phyloP scores from a whole-genome alignment of 2,888 invertebrate species.

The Lomographa bimaculata region DNA sequence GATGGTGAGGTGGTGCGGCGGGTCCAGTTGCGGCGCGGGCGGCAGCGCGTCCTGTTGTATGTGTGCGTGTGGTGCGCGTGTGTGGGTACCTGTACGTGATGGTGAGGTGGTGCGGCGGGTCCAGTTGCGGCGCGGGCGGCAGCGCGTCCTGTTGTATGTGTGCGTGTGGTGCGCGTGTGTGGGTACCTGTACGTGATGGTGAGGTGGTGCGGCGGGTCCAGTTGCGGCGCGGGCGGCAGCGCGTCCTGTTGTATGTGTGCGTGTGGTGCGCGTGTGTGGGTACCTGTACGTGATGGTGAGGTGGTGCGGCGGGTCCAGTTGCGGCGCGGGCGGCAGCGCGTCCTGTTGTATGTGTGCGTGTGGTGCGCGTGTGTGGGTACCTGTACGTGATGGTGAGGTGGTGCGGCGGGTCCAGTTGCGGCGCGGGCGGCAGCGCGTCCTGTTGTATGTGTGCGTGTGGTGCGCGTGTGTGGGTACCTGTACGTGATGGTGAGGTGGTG shows the following conservation, averaged over 20 bases:
- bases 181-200: constrained; percentile 69
- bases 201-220: constrained; percentile 50
- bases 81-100: too few species aligned
- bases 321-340: constrained; percentile 30
- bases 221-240: constrained; percentile 28
- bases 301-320: constrained; percentile 41
- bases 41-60: constrained; percentile 22
- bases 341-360: constrained; percentile 1
- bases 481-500: constrained; percentile 65
- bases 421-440: constrained; percentile 28
- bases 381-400: constrained; percentile 62
- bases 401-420: constrained; percentile 40
- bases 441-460: too few species aligned
- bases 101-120: constrained; percentile 55
- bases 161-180: too few species aligned
- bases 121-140: constrained; percentile 30
- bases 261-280: too few species aligned
- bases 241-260: too few species aligned
- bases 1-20: constrained; percentile 56
- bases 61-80: too few species aligned
- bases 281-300: constrained; percentile 71
- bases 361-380: not conserved
- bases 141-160: too few species aligned
- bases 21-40: constrained; percentile 34
- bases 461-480: constrained; percentile 45